A percentile compares a stretch with the other conserved stretches of the same genome.
Evolutionary conservation across 2,113 vertebrate species (phyloP).

Genomic region (Cygnus atratus): DNA sequence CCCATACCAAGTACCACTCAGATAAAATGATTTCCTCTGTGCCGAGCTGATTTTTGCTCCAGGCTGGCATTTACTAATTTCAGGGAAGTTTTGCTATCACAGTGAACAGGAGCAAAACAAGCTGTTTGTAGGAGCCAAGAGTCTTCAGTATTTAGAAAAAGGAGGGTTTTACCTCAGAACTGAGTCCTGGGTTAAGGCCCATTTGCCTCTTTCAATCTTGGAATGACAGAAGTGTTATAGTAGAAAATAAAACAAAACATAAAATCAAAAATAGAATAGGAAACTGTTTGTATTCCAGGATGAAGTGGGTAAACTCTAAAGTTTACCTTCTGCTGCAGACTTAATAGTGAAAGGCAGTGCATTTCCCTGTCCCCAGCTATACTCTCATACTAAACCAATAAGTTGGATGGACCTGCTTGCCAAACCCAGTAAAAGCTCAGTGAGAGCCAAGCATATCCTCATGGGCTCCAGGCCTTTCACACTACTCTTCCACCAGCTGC

Average conservation of each 20-base stretch:
- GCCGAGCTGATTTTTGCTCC: background rate
- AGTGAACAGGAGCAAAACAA: background rate
- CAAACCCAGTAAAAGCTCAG: background rate
- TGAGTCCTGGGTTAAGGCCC: background rate
- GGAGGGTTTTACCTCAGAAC: background rate
- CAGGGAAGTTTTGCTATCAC: background rate
- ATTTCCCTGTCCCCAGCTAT: background rate
- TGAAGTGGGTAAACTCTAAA: background rate
- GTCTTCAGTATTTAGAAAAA: background rate
- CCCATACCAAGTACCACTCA: background rate
- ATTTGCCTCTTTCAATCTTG: background rate
- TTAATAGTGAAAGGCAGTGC: background rate
- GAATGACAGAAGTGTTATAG: background rate
- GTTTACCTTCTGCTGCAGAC: background rate
- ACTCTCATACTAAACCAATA: background rate
- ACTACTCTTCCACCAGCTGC: background rate
- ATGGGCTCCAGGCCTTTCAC: background rate
- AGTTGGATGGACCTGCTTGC: rapidly evolving
- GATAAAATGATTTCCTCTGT: slow-evolving; percentile 26
- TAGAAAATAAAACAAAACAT: background rate
- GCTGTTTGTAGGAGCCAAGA: background rate
- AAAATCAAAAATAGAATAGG: background rate
- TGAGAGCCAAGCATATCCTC: background rate
- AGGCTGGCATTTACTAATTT: slow-evolving; percentile 11
- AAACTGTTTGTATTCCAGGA: background rate